phyloP scores from a whole-genome alignment of 2,888 invertebrate species.

The Drosophila algonquin region DNA sequence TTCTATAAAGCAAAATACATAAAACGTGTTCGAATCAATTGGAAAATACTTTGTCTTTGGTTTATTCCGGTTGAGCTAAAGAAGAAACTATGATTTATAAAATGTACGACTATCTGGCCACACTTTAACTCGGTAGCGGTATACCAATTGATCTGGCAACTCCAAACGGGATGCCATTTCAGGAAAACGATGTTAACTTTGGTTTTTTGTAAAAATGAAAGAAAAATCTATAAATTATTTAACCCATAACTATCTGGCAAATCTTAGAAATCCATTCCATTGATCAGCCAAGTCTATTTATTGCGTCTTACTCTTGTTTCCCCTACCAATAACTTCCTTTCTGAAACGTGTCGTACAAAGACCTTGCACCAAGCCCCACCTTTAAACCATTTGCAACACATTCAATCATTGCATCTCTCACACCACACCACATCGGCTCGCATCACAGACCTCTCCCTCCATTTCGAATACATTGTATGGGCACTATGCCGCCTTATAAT shows the following conservation, averaged over 20 bases:
- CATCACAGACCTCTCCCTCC: not conserved
- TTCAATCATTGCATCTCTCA: conserved; percentile 40
- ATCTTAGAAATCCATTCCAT: no score
- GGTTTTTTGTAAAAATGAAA: no score
- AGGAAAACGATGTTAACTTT: no score
- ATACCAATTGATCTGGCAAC: no score
- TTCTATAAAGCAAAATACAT: not conserved
- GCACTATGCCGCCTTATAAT: conserved; percentile 22
- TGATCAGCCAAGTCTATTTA: no score
- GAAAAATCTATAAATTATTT: no score
- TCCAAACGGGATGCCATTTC: no score
- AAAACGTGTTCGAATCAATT: not conserved
- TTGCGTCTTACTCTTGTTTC: not conserved
- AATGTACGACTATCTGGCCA: no score
- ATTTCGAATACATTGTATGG: conserved; percentile 57
- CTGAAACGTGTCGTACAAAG: conserved; percentile 1
- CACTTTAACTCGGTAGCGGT: no score
- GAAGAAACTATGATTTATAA: no score
- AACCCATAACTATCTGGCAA: no score
- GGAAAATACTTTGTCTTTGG: not conserved
- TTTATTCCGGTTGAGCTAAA: no score
- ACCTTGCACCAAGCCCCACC: conserved; percentile 18
- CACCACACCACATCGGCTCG: not conserved
- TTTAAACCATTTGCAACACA: conserved; percentile 18
- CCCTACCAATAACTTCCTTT: not conserved